These are phyloP conservation scores for Noctilio leporinus DNA, from an alignment of 2,113 vertebrate species.

Conservation along the genomic window DNA sequence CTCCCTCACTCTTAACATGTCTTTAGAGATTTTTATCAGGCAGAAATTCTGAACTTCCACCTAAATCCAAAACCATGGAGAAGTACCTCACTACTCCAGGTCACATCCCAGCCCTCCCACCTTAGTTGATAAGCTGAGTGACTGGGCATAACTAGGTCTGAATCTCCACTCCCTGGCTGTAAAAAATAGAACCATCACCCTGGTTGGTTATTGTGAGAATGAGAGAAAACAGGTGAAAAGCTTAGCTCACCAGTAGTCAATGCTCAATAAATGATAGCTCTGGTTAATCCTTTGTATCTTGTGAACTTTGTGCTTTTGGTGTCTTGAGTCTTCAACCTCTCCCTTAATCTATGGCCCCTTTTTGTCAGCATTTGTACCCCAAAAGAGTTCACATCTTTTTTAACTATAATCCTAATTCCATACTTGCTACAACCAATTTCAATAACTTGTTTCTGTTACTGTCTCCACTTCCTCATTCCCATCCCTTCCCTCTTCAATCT, in stretches of 20 bases:
- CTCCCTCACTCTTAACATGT: not conserved
- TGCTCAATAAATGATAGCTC: not conserved
- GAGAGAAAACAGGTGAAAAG: not conserved
- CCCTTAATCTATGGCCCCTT: not conserved
- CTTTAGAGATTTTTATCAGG: not conserved
- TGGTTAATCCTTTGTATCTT: not conserved
- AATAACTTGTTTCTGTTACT: not conserved
- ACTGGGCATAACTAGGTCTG: not conserved
- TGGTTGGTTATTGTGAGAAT: not conserved
- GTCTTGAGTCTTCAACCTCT: not conserved
- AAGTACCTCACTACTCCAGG: not conserved
- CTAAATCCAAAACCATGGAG: not conserved
- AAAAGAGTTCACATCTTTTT: not conserved
- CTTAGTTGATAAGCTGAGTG: not conserved
- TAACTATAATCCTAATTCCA: not conserved
- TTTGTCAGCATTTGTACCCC: not conserved
- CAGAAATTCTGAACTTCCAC: not conserved
- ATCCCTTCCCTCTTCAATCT: not conserved
- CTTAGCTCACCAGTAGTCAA: too few relatives aligned
- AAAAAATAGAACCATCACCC: not conserved
- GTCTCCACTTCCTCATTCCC: not conserved
- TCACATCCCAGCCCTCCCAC: not conserved
- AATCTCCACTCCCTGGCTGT: not conserved
- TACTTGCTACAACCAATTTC: not conserved
- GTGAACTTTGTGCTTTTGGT: not conserved